Conservation (phyloP, 1,140 invertebrate genomes). For the Zaprionus kolodkinae region DNA sequence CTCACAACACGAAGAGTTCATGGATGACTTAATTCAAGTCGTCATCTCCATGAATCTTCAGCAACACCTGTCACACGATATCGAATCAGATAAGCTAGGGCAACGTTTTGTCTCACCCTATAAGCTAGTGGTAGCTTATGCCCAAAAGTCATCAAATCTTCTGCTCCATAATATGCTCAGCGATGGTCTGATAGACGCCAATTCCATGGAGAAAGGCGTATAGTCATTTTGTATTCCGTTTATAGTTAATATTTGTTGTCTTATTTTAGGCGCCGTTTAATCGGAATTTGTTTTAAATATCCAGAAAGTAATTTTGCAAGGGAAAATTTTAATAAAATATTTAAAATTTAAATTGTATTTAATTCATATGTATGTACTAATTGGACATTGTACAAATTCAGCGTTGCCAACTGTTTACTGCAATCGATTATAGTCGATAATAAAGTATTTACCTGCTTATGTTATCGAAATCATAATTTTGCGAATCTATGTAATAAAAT, state of each 20-base stretch:
- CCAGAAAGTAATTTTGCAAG: neutral
- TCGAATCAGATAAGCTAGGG: conserved; percentile 30
- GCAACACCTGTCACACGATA: conserved; percentile 58
- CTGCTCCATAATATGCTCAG: conserved; percentile 77
- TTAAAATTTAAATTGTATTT: too few relatives aligned
- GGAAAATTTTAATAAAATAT: too few relatives aligned
- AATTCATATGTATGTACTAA: too few relatives aligned
- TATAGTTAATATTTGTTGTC: neutral
- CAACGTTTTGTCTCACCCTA: conserved; percentile 84
- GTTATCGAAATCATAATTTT: too few relatives aligned
- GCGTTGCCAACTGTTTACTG: too few relatives aligned
- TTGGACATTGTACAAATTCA: too few relatives aligned
- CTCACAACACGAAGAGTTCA: conserved; percentile 87
- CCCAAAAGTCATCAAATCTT: conserved; percentile 84
- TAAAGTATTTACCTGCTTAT: too few relatives aligned
- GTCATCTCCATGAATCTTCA: conserved; percentile 85
- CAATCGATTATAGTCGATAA: too few relatives aligned
- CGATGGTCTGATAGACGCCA: conserved; percentile 43
- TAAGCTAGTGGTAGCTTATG: conserved; percentile 86
- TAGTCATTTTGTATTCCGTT: neutral
- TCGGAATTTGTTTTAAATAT: neutral
- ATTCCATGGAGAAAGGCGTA: neutral
- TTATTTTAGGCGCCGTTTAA: neutral
- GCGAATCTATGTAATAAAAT: too few relatives aligned
- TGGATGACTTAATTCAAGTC: conserved; percentile 86